These are phyloP conservation scores for Platerodrilus igneus DNA, from an alignment of 2,888 invertebrate species.

Conservation along the genomic window DNA sequence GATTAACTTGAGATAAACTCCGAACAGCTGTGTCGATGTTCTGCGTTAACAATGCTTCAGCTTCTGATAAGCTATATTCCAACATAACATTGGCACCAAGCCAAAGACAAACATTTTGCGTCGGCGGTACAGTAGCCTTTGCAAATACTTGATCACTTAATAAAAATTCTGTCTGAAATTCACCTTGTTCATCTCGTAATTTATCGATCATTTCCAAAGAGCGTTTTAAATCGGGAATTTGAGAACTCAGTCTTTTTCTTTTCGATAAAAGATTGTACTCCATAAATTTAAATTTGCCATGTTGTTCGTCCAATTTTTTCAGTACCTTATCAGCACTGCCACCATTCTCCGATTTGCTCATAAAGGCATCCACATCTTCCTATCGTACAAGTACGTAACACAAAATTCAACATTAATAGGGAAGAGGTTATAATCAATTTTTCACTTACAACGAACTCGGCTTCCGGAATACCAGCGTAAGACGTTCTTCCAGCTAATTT, in stretches of 20 bases:
- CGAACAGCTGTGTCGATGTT: conserved; percentile 80
- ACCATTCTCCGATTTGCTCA: conserved; percentile 77
- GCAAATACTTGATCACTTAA: conserved; percentile 81
- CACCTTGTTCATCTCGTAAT: conserved; percentile 73
- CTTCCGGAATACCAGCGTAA: conserved; percentile 83
- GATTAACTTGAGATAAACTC: conserved; percentile 79
- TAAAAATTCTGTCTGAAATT: conserved; percentile 83
- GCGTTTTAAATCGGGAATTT: conserved; percentile 91
- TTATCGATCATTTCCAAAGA: conserved; percentile 90
- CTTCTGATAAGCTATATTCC: conserved; percentile 90
- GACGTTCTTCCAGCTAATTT: conserved; percentile 52
- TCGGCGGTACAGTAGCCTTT: conserved; percentile 81
- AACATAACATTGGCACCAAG: conserved; percentile 94
- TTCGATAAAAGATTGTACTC: conserved; percentile 87
- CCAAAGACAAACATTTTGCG: conserved; percentile 82
- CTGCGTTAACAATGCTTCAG: conserved; percentile 74
- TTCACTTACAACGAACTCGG: conserved; percentile 82
- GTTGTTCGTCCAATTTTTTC: conserved; percentile 83
- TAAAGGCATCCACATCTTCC: conserved; percentile 95
- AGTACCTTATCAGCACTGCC: conserved; percentile 82
- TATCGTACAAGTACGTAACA: conserved; percentile 42
- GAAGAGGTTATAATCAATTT: background rate
- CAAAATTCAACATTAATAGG: conserved; percentile 6
- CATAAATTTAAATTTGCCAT: conserved; percentile 96
- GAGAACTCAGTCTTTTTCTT: conserved; percentile 77